Evolutionary conservation across 2,113 vertebrate genomes (phyloP).

Genomic region (Clarias macrocephalus): DNA sequence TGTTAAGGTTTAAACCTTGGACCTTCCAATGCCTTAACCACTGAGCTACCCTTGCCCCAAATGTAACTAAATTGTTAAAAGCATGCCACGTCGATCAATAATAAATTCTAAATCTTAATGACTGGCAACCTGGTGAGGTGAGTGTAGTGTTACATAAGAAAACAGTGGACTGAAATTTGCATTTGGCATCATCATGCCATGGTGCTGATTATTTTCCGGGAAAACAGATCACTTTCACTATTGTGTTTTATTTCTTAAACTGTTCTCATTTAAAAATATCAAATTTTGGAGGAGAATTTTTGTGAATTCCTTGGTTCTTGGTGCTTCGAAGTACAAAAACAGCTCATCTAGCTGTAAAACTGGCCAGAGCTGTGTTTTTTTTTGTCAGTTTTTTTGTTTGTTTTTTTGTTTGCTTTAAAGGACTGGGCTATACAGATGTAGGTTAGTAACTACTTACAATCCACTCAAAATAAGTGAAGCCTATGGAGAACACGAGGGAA

Average conservation of each 20-base stretch:
- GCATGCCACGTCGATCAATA: not conserved
- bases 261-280: not conserved
- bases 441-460: not conserved
- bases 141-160: not conserved
- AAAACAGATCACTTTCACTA: not conserved
- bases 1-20: too few relatives aligned
- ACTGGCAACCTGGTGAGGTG: not conserved
- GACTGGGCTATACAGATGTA: not conserved
- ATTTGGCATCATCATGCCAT: not conserved
- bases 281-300: not conserved
- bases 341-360: not conserved
- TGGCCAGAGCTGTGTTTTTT: too few relatives aligned
- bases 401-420: not conserved
- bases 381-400: too few relatives aligned
- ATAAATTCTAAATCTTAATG: not conserved
- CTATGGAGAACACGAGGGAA: not conserved
- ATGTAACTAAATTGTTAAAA: not conserved
- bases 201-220: not conserved
- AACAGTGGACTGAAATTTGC: not conserved
- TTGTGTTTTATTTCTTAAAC: not conserved
- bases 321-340: not conserved
- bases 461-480: conserved; percentile 3
- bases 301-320: not conserved
- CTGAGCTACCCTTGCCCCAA: not conserved
- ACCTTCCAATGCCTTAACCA: too few relatives aligned